Base-by-base conservation (phyloP, 2,113 vertebrate genomes). In the Spea multiplicata region DNA sequence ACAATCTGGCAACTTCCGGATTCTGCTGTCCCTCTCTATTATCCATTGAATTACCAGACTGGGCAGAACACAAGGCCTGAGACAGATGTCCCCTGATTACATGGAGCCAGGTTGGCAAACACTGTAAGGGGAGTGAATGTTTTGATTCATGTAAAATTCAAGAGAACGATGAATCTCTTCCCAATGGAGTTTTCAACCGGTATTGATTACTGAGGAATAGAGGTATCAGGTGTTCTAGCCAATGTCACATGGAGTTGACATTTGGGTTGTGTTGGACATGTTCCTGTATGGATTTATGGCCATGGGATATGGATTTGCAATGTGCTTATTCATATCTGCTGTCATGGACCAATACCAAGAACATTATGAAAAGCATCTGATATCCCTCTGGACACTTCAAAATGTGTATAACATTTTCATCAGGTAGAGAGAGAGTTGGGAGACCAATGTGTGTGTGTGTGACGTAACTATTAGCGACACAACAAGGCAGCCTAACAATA, bases 401-500 rank as follows among this genome's bases (percentile, higher is more conserved):
- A 74, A 67, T 16, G 9, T 59, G 4, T 47, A 52, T 16, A 78
- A 53, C 16, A 64, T 66, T 78, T 44, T 83, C 12, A 78, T 48
- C 80, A 65, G 78, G 67, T 76, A 78, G 75, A 66, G 85, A 69
- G 47, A 81, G 87, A 73, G 74, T 88, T 74, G 30, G 50, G 78
- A 85, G 87, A 88, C 86, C 79, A 75, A 84, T 50, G 88, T 83
- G 88, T 89, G 88, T 83, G 88, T 90, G 88, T 91, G 91, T 88
- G 88, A 88, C 89, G 87, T 89, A 93, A 91, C 93, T 90, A 92
- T 90, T 91, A 93, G 88, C 85, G 84, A 86, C 90, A 86, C 88
- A 82, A 93, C 91, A 91, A 89, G 87, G 84, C 84, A 82, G 88
- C 88, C 87, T 91, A 93, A 94, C 93, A 92, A 91, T 93, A 92